Percentiles rank a stretch among this genome's conserved stretches.
These are phyloP conservation scores for Eupeodes latifasciatus DNA, from an alignment of 2,888 invertebrate species.

Conservation along the genomic window DNA sequence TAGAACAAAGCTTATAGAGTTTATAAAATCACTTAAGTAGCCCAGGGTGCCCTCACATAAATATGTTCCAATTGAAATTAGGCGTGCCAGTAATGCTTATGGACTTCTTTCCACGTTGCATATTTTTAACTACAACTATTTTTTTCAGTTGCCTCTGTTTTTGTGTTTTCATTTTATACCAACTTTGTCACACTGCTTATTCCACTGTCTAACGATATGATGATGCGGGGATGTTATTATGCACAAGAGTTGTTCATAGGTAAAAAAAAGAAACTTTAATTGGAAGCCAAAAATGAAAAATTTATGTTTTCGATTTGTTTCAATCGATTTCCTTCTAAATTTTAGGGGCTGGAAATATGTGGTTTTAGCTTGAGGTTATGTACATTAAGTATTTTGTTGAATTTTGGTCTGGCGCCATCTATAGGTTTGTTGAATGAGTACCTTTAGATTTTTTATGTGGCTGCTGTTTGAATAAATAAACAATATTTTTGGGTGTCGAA, in stretches of 20 bases:
- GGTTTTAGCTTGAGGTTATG: constrained; percentile 56
- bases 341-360: constrained; percentile 41
- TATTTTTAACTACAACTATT: too few species aligned
- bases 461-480: constrained; percentile 46
- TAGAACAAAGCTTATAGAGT: too few species aligned
- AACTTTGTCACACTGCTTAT: background rate
- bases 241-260: background rate
- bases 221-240: constrained; percentile 37
- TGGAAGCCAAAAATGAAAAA: constrained; percentile 71
- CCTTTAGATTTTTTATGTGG: background rate
- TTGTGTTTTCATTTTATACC: background rate
- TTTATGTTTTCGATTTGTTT: constrained; percentile 73
- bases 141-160: background rate
- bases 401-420: constrained; percentile 67
- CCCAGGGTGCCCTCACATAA: too few species aligned
- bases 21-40: too few species aligned
- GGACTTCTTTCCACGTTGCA: background rate
- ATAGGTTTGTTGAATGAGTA: constrained; percentile 49
- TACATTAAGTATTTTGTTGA: constrained; percentile 61
- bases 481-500: constrained; percentile 19
- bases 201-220: background rate
- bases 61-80: too few species aligned
- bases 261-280: constrained; percentile 52
- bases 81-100: too few species aligned
- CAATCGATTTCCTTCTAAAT: constrained; percentile 40